Base-by-base conservation (phyloP, 2,113 vertebrate genomes). In the Sprattus sprattus region DNA sequence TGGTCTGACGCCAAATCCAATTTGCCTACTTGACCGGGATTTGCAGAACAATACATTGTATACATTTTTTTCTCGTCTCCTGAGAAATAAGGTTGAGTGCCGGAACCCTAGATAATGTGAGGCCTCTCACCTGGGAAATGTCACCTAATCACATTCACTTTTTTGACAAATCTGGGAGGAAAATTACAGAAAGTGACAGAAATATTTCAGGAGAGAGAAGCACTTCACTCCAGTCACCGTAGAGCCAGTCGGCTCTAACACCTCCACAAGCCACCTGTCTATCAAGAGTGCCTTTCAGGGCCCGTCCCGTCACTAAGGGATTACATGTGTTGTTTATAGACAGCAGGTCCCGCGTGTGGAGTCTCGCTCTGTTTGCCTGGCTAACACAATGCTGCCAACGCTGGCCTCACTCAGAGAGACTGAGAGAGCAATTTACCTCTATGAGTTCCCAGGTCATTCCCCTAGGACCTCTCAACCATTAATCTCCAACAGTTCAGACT, bases 271-370 rank as follows among this genome's bases (percentile, higher is more conserved):
- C 7, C n/a, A 83, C 46, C 80, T 81, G 45, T 75, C 85, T 22
- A 64, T 71, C 52, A 85, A 10, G 45, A 44, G 75, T 39, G 49
- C 78, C 78, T 8, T 25, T 64, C 71, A 47, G 45, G 45, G 15
- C 50, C 46, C 67, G 64, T 45, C 46, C 60, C 47, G 83, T 52
- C 71, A 86, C 10, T 39, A 22, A 78, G 67, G 83, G 44, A 83
- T 83, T 32, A 84, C 25, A 85, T 57, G 71, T 46, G 84, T 25
- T n/a, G 39, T 90, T 84, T 75, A 91, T 84, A 54, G 84, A 88
- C 71, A 57, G 39, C 71, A 57, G 39, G 20, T 67, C 82, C 54
- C 28, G 71, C 32, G 28, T 78, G 75, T 22, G 45, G 45, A 9
- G 64, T 82, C 45, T 60, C 50, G n/a, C 71, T 75, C 22, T 50